Conservation (phyloP, 2,113 vertebrate genomes). For the Thryonomys swinderianus region DNA sequence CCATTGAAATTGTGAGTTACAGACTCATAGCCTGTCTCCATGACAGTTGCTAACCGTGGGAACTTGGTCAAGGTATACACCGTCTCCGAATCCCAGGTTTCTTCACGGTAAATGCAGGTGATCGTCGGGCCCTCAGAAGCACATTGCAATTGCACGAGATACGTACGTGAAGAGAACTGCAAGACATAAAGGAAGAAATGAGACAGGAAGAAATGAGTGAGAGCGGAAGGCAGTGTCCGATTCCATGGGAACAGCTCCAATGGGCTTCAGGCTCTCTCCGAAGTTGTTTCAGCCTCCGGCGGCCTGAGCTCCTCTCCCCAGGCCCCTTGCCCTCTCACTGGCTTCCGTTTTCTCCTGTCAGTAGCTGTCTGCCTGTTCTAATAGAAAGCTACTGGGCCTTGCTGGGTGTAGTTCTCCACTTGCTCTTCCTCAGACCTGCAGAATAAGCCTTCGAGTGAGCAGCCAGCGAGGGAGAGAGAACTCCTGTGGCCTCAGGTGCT, state of each 20-base stretch:
- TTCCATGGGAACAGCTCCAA: neutral
- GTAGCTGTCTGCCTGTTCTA: conserved; percentile 10
- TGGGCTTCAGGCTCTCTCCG: neutral
- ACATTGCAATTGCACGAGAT: neutral
- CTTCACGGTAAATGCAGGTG: neutral
- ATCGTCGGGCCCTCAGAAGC: neutral
- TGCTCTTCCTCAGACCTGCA: neutral
- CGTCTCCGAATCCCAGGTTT: neutral
- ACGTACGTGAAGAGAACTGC: neutral
- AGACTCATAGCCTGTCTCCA: neutral
- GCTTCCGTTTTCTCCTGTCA: neutral
- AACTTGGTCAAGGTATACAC: neutral
- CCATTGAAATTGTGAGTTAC: neutral
- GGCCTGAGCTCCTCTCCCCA: neutral
- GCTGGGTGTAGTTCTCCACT: neutral
- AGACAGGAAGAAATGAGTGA: neutral
- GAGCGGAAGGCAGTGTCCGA: neutral
- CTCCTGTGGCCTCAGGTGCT: neutral
- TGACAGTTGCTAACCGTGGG: neutral
- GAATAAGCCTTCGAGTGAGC: neutral
- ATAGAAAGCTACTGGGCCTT: neutral
- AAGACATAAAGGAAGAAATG: neutral
- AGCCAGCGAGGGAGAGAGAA: neutral
- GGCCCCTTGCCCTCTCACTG: neutral
- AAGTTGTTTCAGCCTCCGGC: neutral